Conservation (phyloP, 30 jellyfish, hydroid and myxozoan genomes). For the Hydractinia echinata region DNA sequence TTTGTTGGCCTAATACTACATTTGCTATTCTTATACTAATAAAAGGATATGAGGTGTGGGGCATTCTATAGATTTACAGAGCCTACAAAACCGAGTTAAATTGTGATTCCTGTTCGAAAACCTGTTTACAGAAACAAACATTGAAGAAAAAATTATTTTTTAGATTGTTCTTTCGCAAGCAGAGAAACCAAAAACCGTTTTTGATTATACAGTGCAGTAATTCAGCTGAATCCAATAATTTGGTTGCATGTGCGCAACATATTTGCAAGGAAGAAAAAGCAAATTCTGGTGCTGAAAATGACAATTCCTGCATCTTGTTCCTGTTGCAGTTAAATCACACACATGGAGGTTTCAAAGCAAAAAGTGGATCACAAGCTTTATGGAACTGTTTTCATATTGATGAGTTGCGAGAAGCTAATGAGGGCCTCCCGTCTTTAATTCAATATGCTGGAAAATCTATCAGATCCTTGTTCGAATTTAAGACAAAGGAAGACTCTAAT, state of each 20-base stretch:
- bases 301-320: not conserved
- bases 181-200: constrained; percentile 8
- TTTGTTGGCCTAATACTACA: no score
- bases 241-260: constrained; percentile 70
- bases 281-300: constrained; percentile 4
- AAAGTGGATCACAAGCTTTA: constrained; percentile 15
- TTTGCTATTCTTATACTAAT: no score
- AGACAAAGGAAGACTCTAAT: not conserved
- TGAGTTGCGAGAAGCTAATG: constrained; percentile 64
- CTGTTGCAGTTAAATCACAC: constrained; percentile 17
- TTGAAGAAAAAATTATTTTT: not conserved
- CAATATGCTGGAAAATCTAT: constrained; percentile 29
- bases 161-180: constrained; percentile 40
- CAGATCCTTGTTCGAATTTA: constrained; percentile 32
- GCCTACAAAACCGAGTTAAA: no score
- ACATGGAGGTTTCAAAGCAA: not conserved
- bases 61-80: no score
- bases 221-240: constrained; percentile 46
- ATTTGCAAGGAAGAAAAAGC: constrained; percentile 40
- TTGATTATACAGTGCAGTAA: constrained; percentile 50
- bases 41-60: no score
- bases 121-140: no score
- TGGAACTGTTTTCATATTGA: constrained; percentile 71
- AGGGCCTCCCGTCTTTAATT: constrained; percentile 43
- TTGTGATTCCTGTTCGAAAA: no score